Evolutionary conservation across 2,113 vertebrate species (phyloP), one percentile per base, ranked within the genome.

Genomic region (Craseonycteris thonglongyai): DNA sequence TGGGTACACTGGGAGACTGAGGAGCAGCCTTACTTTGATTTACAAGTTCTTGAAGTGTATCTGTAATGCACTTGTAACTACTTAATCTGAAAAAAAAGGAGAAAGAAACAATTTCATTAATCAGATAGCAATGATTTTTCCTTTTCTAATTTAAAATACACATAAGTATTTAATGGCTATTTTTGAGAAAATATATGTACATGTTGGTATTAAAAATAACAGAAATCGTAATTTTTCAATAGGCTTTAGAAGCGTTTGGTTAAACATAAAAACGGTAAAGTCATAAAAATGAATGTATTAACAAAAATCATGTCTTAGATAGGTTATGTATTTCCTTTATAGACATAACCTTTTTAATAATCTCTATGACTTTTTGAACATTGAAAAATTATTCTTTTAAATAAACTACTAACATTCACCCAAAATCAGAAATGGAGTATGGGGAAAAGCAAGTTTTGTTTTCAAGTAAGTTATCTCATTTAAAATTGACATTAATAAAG

Each of bases 11-110:
- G 74, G 99, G 99, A 86, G 99, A 99, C 97, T 99, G 99, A 80
- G 99, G 99, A 42, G 99, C 99, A 24, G 99, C 99, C 98, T 99
- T 99, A 97, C 99, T 99, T 96, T 99, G 99, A 98, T 99, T 99
- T 88, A 99, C 99, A 96, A 99, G 97, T 93, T 99, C 99, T 96
- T 99, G 99, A 98, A 99, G 99, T 18, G 99, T 99, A 97, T 99
- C 99, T 38, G 99, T 99, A 97, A 99, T 99, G 95, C 99, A 99
- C 95, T 99, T 99, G 86, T 99, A 99, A 97, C 99, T 99, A 3
- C 98, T 99, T 89, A 99, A 97, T 92, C 99, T 99, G 95, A 59
- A 97, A 97, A 90, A 0, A 91, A 81, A 33, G 86, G 16, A 11
- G 92, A 38, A 95, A 94, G 15, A 69, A 74, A 2, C 30, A 40